Percentiles rank a stretch among this genome's conserved stretches.
Evolutionary conservation across 2,797 vertebrate species (phyloP).

Genomic region (Oreonectes daqikongensis): DNA sequence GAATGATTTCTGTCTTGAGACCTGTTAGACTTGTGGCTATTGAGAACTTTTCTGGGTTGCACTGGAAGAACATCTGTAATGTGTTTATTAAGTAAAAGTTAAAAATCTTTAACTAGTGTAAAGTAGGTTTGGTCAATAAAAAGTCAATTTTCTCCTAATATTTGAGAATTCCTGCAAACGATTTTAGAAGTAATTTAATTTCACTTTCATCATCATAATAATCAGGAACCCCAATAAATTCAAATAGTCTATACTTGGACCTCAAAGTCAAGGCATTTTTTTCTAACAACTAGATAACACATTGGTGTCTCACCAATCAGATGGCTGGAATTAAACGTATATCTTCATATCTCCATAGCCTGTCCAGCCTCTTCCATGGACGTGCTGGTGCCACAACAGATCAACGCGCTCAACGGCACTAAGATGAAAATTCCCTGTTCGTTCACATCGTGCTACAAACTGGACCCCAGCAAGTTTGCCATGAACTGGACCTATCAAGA

Average conservation of each 20-base stretch:
- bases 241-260: background rate
- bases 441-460: slow-evolving; percentile 96
- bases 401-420: slow-evolving; percentile 89
- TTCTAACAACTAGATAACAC: background rate
- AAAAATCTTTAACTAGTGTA: too few relatives aligned
- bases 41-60: too few relatives aligned
- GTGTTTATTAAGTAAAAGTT: too few relatives aligned
- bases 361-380: slow-evolving; percentile 83
- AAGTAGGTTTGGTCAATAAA: too few relatives aligned
- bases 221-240: too few relatives aligned
- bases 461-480: slow-evolving; percentile 85
- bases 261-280: background rate
- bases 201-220: too few relatives aligned
- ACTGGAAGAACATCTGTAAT: too few relatives aligned
- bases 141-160: background rate
- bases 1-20: too few relatives aligned
- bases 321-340: slow-evolving; percentile 16
- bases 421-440: slow-evolving; percentile 86
- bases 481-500: slow-evolving; percentile 97
- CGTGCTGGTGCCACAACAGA: slow-evolving; percentile 73
- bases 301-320: background rate
- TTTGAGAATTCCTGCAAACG: background rate
- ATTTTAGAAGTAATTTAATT: too few relatives aligned
- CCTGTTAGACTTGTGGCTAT: too few relatives aligned
- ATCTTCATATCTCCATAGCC: slow-evolving; percentile 66